A percentile compares a stretch with the other conserved stretches of the same genome.
These are phyloP conservation scores for Valencia hispanica DNA, from an alignment of 2,797 vertebrate genomes.

Conservation along the genomic window DNA sequence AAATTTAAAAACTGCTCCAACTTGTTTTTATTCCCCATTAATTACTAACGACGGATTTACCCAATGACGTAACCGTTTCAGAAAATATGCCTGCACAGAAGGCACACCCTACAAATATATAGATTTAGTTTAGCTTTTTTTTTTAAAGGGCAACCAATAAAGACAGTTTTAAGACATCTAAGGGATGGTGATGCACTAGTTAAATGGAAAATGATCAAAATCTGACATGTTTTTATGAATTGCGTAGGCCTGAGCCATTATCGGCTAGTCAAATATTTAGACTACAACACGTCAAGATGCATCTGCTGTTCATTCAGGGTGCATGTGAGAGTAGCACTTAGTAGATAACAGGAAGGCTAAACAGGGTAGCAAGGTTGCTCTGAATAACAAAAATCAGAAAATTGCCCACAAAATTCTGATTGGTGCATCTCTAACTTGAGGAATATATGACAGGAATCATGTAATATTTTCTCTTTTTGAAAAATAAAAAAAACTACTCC, in stretches of 20 bases:
- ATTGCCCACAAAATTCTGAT: not conserved
- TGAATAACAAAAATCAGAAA: not conserved
- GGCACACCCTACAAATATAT: not conserved
- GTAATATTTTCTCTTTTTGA: not conserved
- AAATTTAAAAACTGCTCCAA: not conserved
- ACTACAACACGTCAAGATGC: no score
- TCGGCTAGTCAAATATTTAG: no score
- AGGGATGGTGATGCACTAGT: not conserved
- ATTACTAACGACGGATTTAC: not conserved
- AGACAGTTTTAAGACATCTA: not conserved
- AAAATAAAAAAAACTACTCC: not conserved
- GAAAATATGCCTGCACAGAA: not conserved
- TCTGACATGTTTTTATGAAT: not conserved
- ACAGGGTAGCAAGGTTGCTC: not conserved
- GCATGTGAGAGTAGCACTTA: not conserved
- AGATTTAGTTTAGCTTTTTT: not conserved
- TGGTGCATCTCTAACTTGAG: not conserved
- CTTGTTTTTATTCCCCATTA: not conserved
- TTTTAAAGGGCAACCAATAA: not conserved
- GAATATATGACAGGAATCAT: not conserved
- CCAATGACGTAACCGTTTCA: not conserved
- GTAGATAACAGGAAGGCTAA: not conserved
- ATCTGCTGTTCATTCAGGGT: not conserved
- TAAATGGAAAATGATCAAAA: not conserved
- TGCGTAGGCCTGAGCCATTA: no score